These are phyloP conservation scores for Helicoverpa assulta DNA, from an alignment of 2,888 invertebrate species.

Conservation along the genomic window DNA sequence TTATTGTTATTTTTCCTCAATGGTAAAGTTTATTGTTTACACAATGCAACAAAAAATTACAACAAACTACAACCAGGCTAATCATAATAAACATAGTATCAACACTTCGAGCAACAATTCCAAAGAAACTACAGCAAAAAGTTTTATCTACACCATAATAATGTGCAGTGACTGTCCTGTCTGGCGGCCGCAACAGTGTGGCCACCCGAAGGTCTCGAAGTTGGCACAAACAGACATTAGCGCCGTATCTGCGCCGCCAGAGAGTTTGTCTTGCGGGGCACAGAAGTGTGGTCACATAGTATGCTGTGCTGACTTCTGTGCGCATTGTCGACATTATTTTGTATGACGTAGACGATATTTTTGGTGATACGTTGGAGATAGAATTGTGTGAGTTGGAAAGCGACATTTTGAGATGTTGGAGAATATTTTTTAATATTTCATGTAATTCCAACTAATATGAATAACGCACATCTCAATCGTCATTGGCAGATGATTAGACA, in stretches of 20 bases:
- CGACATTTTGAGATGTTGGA: too few relatives aligned
- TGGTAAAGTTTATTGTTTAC: too few relatives aligned
- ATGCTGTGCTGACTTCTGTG: background rate
- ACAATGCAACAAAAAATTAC: too few relatives aligned
- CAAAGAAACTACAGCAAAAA: constrained; percentile 36
- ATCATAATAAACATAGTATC: constrained; percentile 1
- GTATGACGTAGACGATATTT: too few relatives aligned
- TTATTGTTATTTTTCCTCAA: too few relatives aligned
- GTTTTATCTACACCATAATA: constrained; percentile 49
- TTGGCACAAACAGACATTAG: constrained; percentile 66
- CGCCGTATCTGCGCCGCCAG: constrained; percentile 59
- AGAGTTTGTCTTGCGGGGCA: constrained; percentile 56
- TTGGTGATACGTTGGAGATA: too few relatives aligned
- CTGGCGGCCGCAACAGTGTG: constrained; percentile 47
- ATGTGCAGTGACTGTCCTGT: constrained; percentile 29
- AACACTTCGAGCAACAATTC: background rate
- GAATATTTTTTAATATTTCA: too few relatives aligned
- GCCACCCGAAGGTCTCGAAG: constrained; percentile 43
- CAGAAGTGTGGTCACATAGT: constrained; percentile 15
- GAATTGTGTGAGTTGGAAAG: too few relatives aligned
- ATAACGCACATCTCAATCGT: too few relatives aligned
- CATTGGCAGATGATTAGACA: too few relatives aligned
- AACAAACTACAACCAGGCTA: too few relatives aligned
- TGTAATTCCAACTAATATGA: too few relatives aligned
- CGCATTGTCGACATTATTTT: background rate